phyloP scores from a whole-genome alignment of 2,888 invertebrate genomes.

The Strigamia maritima region DNA sequence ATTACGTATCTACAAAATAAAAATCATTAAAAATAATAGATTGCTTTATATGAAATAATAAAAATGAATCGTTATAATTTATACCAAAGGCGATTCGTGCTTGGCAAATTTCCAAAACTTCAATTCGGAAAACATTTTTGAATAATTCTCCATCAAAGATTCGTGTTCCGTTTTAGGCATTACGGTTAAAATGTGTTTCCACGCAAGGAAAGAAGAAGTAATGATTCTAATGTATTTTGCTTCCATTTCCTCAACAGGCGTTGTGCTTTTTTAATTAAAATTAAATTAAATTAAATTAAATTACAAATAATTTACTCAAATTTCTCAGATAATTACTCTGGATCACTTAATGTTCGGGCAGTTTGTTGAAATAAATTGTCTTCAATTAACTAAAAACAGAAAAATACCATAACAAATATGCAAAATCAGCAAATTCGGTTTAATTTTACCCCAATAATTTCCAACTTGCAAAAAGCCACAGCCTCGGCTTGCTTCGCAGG shows the following conservation, averaged over 20 bases:
- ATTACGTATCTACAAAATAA: conserved; percentile 48
- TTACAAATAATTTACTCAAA: too few species aligned
- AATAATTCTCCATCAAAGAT: conserved; percentile 58
- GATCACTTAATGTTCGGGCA: conserved; percentile 51
- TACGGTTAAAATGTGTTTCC: conserved; percentile 62
- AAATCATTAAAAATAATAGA: conserved; percentile 24
- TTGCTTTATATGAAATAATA: too few species aligned
- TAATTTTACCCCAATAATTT: conserved; percentile 62
- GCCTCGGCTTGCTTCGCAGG: conserved; percentile 73
- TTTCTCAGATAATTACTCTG: conserved; percentile 49
- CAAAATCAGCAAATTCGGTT: neutral
- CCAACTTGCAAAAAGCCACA: conserved; percentile 74
- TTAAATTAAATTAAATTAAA: neutral
- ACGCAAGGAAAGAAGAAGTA: conserved; percentile 64
- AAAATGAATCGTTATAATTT: neutral
- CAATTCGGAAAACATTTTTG: conserved; percentile 58
- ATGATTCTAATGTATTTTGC: conserved; percentile 66
- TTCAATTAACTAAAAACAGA: conserved; percentile 58
- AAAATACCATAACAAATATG: neutral
- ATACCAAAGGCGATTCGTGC: conserved; percentile 56
- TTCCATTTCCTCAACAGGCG: conserved; percentile 65
- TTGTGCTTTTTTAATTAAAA: conserved; percentile 54
- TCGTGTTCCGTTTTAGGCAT: conserved; percentile 57
- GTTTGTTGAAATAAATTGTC: conserved; percentile 64
- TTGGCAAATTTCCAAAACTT: conserved; percentile 72